phyloP scores from a whole-genome alignment of 2,888 invertebrate species.

The Phaonia tiefii region DNA sequence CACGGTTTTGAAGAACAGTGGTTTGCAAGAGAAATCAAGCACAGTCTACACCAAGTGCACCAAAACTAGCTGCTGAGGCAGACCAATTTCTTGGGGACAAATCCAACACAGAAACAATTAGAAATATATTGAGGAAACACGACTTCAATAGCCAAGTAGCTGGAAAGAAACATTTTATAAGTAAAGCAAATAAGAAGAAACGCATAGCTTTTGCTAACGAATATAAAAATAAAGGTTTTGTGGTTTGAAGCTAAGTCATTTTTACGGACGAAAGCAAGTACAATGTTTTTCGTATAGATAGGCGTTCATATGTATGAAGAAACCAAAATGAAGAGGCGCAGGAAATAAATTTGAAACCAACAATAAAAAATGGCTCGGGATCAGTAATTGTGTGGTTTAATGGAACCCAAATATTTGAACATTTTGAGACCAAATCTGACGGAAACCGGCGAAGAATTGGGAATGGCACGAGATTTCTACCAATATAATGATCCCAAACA shows the following conservation, averaged over 20 bases:
- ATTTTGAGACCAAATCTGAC: slow-evolving; percentile 4
- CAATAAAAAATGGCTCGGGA: slow-evolving; percentile 26
- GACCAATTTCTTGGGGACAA: slow-evolving; percentile 16
- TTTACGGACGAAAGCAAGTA: slow-evolving; percentile 34
- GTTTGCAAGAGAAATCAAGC: no score
- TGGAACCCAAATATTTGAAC: slow-evolving; percentile 9
- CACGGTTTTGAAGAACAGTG: no score
- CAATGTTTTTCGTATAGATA: slow-evolving; percentile 28
- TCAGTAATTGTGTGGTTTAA: not conserved
- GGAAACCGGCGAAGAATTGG: slow-evolving; percentile 14
- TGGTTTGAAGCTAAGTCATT: slow-evolving; percentile 20
- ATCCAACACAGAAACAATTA: slow-evolving; percentile 29
- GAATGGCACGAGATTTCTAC: slow-evolving; percentile 36
- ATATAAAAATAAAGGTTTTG: slow-evolving; percentile 1
- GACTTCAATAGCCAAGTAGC: no score
- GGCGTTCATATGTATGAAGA: slow-evolving; percentile 20
- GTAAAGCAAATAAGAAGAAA: slow-evolving; percentile 29
- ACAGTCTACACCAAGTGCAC: slow-evolving; percentile 22
- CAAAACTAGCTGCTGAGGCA: slow-evolving; percentile 22
- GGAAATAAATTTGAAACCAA: slow-evolving; percentile 24
- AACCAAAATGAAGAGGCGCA: slow-evolving; percentile 11
- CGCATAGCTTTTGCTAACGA: not conserved
- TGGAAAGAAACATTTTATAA: slow-evolving; percentile 37
- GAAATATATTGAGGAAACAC: slow-evolving; percentile 23
- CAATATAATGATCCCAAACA: not conserved